Evolutionary conservation across 2,797 vertebrate genomes (phyloP).

Genomic region (Takifugu ocellatus): DNA sequence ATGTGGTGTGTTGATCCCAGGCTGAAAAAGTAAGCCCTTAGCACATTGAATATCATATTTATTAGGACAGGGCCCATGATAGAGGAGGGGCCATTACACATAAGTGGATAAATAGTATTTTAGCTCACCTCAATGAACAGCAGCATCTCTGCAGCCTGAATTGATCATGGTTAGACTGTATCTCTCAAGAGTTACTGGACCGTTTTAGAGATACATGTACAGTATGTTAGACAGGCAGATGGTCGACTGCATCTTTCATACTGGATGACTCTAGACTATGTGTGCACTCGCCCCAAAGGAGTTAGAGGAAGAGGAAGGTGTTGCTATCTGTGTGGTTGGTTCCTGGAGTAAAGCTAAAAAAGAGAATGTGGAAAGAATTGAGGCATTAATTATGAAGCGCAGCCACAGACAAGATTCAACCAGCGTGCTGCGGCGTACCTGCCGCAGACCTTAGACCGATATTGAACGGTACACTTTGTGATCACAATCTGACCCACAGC

Average conservation of each 20-base stretch:
- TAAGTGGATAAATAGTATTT: constrained; percentile 10
- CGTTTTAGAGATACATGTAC: constrained; percentile 10
- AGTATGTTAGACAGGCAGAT: constrained; percentile 10
- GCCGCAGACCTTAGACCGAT: not conserved
- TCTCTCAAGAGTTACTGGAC: constrained; percentile 7
- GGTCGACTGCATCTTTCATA: constrained; percentile 4
- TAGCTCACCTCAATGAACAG: constrained; percentile 9
- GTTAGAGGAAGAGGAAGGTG: not conserved
- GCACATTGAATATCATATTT: constrained; percentile 15
- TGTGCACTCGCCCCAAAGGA: constrained; percentile 3
- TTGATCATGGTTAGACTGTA: constrained; percentile 1
- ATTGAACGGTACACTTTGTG: not conserved
- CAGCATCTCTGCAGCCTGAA: constrained; percentile 11
- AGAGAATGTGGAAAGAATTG: too few relatives aligned
- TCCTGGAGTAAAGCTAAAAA: not conserved
- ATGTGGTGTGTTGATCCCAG: constrained; percentile 10
- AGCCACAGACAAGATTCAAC: not conserved
- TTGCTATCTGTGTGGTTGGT: not conserved
- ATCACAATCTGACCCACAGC: not conserved
- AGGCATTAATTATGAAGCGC: not conserved
- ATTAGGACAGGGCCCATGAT: not conserved
- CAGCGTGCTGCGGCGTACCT: too few relatives aligned
- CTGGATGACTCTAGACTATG: not conserved
- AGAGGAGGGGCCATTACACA: constrained; percentile 10
- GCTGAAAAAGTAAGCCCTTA: constrained; percentile 6